These are phyloP conservation scores for Pseudocheirus occidentalis DNA, from an alignment of 2,797 vertebrate genomes.

Conservation along the genomic window DNA sequence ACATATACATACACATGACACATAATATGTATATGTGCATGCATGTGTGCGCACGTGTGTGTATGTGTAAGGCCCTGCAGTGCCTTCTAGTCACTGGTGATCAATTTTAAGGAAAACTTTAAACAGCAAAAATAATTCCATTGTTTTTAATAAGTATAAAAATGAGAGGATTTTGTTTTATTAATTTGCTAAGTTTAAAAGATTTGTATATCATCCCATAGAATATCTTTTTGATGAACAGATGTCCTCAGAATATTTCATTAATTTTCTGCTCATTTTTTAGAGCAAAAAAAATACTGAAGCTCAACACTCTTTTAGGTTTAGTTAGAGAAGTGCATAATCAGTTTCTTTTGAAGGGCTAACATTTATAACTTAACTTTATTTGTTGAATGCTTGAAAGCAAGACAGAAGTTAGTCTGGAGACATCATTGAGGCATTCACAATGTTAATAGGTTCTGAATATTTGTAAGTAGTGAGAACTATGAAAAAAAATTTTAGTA, in stretches of 20 bases:
- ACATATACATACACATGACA: too few relatives aligned
- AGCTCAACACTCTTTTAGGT: constrained; percentile 45
- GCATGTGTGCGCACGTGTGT: too few relatives aligned
- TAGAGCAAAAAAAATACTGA: constrained; percentile 27
- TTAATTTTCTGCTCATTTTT: constrained; percentile 19
- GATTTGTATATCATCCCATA: not conserved
- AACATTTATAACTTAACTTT: constrained; percentile 13
- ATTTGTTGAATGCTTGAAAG: constrained; percentile 45
- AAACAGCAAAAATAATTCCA: constrained; percentile 29
- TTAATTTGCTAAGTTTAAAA: constrained; percentile 27
- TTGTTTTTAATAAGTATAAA: constrained; percentile 36
- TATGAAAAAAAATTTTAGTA: constrained; percentile 34
- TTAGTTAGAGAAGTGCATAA: constrained; percentile 41
- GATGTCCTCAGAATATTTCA: constrained; percentile 24
- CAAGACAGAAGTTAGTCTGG: constrained; percentile 15
- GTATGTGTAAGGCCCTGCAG: not conserved
- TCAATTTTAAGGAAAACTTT: constrained; percentile 39
- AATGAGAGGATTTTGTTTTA: constrained; percentile 32
- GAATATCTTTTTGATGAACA: not conserved
- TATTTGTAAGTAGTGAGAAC: not conserved
- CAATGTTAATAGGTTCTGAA: constrained; percentile 38
- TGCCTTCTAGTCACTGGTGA: not conserved
- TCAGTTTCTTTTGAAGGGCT: constrained; percentile 29
- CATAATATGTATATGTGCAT: too few relatives aligned
- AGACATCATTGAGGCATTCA: constrained; percentile 22